Percentiles rank a stretch among this genome's conserved stretches.
These are phyloP conservation scores for Notolepis coatsorum DNA, from an alignment of 2,797 vertebrate genomes.

Conservation along the genomic window DNA sequence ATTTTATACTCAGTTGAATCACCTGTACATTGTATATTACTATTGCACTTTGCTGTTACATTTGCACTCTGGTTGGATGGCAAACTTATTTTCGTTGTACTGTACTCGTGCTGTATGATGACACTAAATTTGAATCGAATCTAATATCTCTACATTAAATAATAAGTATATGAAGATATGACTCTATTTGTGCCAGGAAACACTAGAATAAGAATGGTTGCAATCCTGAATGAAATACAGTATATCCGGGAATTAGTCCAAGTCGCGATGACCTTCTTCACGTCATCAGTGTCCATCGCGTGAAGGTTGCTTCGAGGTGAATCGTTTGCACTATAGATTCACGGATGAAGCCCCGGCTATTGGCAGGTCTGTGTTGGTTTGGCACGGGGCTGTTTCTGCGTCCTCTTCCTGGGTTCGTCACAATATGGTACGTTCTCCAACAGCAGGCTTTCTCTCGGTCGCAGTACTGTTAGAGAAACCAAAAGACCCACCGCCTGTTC, in stretches of 20 bases:
- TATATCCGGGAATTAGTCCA: not conserved
- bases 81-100: too few species aligned
- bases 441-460: slow-evolving; percentile 74
- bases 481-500: too few species aligned
- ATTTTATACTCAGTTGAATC: too few species aligned
- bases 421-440: slow-evolving; percentile 83
- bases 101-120: too few species aligned
- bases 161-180: slow-evolving; percentile 18
- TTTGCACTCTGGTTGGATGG: too few species aligned
- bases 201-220: slow-evolving; percentile 3
- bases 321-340: slow-evolving; percentile 15
- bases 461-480: slow-evolving; percentile 69
- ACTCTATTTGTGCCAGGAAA: not conserved
- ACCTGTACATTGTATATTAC: too few species aligned
- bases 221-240: not conserved
- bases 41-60: too few species aligned
- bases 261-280: not conserved
- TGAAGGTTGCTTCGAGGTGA: slow-evolving; percentile 2
- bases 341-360: not conserved
- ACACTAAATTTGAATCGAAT: too few species aligned
- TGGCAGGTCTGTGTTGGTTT: slow-evolving; percentile 13
- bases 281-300: not conserved
- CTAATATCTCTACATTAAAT: slow-evolving; percentile 15
- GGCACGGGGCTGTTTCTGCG: not conserved
- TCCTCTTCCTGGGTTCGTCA: slow-evolving; percentile 76